Evolutionary conservation across 1,140 invertebrate genomes (phyloP).

Genomic region (Sarcophaga bullata): DNA sequence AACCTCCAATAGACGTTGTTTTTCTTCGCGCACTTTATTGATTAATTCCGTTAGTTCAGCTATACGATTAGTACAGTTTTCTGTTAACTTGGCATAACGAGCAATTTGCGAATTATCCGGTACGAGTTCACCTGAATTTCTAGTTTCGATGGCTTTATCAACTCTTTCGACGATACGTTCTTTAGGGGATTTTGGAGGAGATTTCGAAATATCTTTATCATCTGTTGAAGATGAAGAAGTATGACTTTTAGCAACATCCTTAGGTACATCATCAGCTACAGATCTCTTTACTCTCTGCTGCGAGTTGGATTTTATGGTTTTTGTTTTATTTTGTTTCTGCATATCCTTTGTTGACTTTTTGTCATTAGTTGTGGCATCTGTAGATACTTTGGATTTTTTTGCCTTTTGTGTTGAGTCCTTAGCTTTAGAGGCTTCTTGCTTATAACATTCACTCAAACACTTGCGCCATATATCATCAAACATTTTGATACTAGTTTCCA

Average conservation of each 20-base stretch:
- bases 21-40: constrained; percentile 60
- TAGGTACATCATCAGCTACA: background rate
- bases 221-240: background rate
- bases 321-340: background rate
- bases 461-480: constrained; percentile 55
- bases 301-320: background rate
- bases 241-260: background rate
- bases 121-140: background rate
- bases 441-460: constrained; percentile 27
- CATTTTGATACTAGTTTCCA: constrained; percentile 42
- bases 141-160: constrained; percentile 15
- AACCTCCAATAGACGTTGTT: constrained; percentile 59
- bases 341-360: background rate
- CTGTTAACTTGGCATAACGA: constrained; percentile 55
- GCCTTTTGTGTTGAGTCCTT: background rate
- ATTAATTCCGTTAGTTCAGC: constrained; percentile 59
- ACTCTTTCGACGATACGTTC: background rate
- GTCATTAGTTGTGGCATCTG: background rate
- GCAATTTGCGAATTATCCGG: constrained; percentile 45
- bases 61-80: constrained; percentile 61
- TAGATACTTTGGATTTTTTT: background rate
- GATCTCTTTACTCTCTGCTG: background rate
- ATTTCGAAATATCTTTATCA: constrained; percentile 20
- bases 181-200: background rate
- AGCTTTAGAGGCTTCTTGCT: background rate